Base-by-base conservation (phyloP, 2,113 vertebrate genomes). In the Butorides virescens region DNA sequence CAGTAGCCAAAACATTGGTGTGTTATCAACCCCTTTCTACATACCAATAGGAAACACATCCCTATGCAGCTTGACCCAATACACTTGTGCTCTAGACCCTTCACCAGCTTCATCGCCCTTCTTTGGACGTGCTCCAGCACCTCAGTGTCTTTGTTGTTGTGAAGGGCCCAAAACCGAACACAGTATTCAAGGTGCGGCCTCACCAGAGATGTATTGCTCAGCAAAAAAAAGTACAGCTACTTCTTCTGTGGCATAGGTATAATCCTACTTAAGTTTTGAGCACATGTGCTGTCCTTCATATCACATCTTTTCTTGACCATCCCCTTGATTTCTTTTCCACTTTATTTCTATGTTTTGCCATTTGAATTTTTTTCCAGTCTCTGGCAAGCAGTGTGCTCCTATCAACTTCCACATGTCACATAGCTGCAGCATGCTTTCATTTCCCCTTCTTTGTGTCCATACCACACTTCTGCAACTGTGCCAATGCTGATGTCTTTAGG, bases 171-270 rank as follows among this genome's bases (percentile, higher is more conserved):
- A 34, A 88, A 47, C 5, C 47, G 36, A 29, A 26, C 6, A 50
- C 25, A 36, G 32, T 6, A 37, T 13, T 44, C 0, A 0, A 70
- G 50, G 23, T 86, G n/a, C 3, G 1, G 12, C 39, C 44, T 63
- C 47, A 72, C 6, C 0, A 49, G 59, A 73, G 36, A 10, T 42
- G 14, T 30, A 79, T 86, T 55, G 23, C 27, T 85, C 15, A 71
- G 15, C 9, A 56, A 50, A 46, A 85, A 85, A n/a, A 34, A 11
- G 10, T 92, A 16, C 22, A 65, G 17, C 10, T 78, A 16, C 26
- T 75, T 62, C 23, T 75, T 67, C 39, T 62, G n/a, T 70, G 9
- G 26, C 34, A n/a, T 37, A 56, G 47, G 9, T 75, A 36, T 50
- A 76, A 62, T 17, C 19, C 7, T 68, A 15, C 10, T 76, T 83